Conservation (phyloP, 2,797 vertebrate species). For the Myotis daubentonii region DNA sequence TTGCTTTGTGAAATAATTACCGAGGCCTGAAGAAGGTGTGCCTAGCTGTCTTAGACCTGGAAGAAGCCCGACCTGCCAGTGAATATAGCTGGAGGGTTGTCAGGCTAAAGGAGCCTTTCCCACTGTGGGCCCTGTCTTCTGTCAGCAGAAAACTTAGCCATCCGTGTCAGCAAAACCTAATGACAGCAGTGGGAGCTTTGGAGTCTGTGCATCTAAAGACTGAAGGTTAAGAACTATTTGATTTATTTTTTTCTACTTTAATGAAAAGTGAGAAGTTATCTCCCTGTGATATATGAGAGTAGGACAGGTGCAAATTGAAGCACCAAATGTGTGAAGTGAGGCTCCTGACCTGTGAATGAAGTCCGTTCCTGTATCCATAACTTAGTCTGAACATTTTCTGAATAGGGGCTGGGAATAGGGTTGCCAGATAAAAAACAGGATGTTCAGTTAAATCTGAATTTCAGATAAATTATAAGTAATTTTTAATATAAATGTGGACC, state of each 20-base stretch:
- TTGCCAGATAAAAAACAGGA: background rate
- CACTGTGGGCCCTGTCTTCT: background rate
- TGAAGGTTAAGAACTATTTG: background rate
- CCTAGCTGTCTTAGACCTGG: background rate
- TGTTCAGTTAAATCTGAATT: slow-evolving; percentile 7
- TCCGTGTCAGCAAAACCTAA: background rate
- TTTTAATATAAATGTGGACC: background rate
- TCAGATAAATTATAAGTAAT: background rate
- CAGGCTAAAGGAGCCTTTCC: background rate
- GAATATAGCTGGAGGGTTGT: background rate
- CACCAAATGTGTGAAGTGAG: background rate
- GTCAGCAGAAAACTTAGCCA: slow-evolving; percentile 19
- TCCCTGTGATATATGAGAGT: background rate
- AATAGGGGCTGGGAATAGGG: background rate
- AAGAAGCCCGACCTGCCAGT: background rate
- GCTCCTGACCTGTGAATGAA: background rate
- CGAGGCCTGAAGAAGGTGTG: background rate
- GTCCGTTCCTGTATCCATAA: background rate
- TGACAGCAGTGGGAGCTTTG: background rate
- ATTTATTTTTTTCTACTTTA: background rate
- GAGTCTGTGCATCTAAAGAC: background rate
- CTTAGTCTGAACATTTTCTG: slow-evolving; percentile 11
- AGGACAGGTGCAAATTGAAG: background rate
- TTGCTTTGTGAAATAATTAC: background rate
- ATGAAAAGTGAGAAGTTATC: background rate